phyloP scores from a whole-genome alignment of 2,888 invertebrate species.

The Euzophera pinguis region DNA sequence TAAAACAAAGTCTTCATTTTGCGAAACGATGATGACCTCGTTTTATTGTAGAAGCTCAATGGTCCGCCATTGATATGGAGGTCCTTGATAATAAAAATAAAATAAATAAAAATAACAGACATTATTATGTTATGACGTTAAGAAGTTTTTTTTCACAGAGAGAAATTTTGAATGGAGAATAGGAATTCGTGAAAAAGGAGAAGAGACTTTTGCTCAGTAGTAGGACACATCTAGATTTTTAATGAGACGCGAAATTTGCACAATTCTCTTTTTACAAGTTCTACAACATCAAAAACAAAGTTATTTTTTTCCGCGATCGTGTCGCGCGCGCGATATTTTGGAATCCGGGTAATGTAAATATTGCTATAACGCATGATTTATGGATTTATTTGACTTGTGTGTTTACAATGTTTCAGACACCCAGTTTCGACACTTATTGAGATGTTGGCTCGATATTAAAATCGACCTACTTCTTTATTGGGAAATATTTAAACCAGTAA shows the following conservation, averaged over 20 bases:
- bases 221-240: too few relatives aligned
- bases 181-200: too few relatives aligned
- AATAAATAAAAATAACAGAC: too few relatives aligned
- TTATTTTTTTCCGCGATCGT: slow-evolving; percentile 24
- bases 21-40: too few relatives aligned
- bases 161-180: too few relatives aligned
- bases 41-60: too few relatives aligned
- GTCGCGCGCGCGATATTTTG: slow-evolving; percentile 45
- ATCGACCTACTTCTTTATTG: slow-evolving; percentile 20
- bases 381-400: slow-evolving; percentile 53
- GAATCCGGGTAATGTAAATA: slow-evolving; percentile 54
- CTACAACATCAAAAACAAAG: slow-evolving; percentile 19
- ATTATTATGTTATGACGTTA: too few relatives aligned
- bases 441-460: slow-evolving; percentile 18
- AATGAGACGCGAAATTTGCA: neutral
- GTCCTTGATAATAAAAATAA: too few relatives aligned
- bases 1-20: too few relatives aligned
- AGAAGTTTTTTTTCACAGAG: too few relatives aligned
- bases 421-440: slow-evolving; percentile 34
- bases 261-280: neutral
- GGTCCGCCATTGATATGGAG: too few relatives aligned
- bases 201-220: too few relatives aligned
- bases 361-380: slow-evolving; percentile 57
- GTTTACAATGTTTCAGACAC: slow-evolving; percentile 38
- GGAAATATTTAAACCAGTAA: neutral